A percentile compares a stretch with the other conserved stretches of the same genome.
Evolutionary conservation across 2,797 vertebrate genomes (phyloP).

Genomic region (Silurus lanzhouensis): DNA sequence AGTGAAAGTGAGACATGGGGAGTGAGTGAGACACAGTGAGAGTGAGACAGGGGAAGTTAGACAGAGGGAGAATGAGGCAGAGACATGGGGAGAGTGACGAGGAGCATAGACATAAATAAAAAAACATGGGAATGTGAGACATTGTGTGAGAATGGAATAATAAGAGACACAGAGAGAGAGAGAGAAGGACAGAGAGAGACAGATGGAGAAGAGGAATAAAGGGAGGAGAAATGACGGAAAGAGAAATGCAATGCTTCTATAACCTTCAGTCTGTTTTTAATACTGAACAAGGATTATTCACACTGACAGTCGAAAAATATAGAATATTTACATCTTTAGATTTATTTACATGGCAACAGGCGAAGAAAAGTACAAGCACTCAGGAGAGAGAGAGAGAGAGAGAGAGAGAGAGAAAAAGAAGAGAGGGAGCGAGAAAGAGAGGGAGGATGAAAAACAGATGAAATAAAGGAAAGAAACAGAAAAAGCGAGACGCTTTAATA

Average conservation of each 20-base stretch:
- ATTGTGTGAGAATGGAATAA: background rate
- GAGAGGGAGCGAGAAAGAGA: background rate
- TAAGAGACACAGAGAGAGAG: background rate
- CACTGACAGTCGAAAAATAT: slow-evolving; percentile 58
- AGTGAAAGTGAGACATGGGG: background rate
- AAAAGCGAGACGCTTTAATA: background rate
- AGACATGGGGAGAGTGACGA: background rate
- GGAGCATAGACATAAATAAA: background rate
- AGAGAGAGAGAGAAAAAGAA: background rate
- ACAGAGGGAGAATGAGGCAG: background rate
- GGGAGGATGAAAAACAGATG: background rate
- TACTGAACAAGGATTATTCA: slow-evolving; percentile 51
- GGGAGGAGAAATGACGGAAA: background rate
- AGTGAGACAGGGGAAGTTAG: too few species aligned
- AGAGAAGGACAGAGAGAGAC: background rate
- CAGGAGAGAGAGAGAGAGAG: slow-evolving; percentile 15
- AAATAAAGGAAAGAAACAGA: background rate
- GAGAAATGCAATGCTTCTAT: slow-evolving; percentile 32
- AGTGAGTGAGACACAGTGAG: too few species aligned
- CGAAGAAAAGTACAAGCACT: slow-evolving; percentile 25
- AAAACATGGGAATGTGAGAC: too few species aligned
- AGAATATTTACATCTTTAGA: slow-evolving; percentile 60
- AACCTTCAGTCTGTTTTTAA: slow-evolving; percentile 46
- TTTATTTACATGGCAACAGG: slow-evolving; percentile 57
- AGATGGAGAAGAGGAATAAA: background rate